Evolutionary conservation across 2,797 vertebrate genomes (phyloP), one percentile per base, ranked within the genome.

Genomic region (Anas capensis): DNA sequence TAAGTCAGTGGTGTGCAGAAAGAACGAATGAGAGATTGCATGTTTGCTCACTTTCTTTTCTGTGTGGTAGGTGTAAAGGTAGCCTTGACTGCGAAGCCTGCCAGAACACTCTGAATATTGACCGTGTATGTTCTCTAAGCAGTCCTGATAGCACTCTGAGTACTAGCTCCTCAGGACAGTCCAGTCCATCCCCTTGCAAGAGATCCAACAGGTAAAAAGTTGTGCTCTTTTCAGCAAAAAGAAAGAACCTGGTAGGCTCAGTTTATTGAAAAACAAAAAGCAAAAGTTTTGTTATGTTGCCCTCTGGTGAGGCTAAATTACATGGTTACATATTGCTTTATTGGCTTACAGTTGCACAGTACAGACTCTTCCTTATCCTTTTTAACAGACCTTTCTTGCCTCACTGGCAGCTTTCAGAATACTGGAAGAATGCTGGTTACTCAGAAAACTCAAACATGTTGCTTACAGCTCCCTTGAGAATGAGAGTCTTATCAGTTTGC

Each of bases 61-160:
- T 85, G 31, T 86, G 58, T 92, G 71, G 65, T 81, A 99, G 99
- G 95, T 99, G 99, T 96, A 99, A 99, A 95, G 99, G 99, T 33
- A 99, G 98, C 96, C 97, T 99, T 27, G 99, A 99, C 92, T 99
- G 99, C 89, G 99, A 99, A 97, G 99, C 99, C 11, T 99, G 99
- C 97, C 99, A 99, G 97, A 99, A 98, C 97, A 99, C 99, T 14
- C 98, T 99, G 97, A 99, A 98, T 95, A 99, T 99, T 77, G 99
- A 99, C 92, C 98, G 99, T 3, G 99, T 99, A 80, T 99, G 99
- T 95, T 99, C 99, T 24, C 97, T 99, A 86, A 99, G 99, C 96
- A 99, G 99, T 94, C 99, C 99, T 4, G 99, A 99, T 73, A 99
- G 99, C 96, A 99, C 99, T 4, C 98, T 99, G 94, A 99, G 99